phyloP scores from a whole-genome alignment of 2,797 vertebrate species.

The Anabacerthia variegaticeps region DNA sequence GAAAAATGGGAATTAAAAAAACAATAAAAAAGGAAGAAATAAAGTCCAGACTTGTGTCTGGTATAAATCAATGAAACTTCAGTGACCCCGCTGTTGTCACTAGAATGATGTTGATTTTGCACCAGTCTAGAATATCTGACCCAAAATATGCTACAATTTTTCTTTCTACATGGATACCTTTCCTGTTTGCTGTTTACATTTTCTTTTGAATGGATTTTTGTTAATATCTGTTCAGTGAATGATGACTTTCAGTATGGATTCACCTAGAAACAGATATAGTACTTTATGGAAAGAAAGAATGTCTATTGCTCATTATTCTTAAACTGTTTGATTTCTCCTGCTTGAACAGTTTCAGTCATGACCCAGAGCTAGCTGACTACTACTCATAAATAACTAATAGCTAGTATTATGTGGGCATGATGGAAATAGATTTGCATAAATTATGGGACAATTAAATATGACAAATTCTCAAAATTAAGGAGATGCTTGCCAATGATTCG shows the following conservation, averaged over 20 bases:
- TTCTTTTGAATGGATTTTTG: background rate
- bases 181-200: background rate
- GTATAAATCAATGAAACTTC: background rate
- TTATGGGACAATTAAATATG: background rate
- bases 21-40: background rate
- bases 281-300: background rate
- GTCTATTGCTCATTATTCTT: background rate
- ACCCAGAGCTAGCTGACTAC: background rate
- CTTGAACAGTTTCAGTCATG: background rate
- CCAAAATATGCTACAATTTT: background rate
- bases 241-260: background rate
- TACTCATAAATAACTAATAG: background rate
- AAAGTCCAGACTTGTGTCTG: background rate
- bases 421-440: constrained; percentile 27
- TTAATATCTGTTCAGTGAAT: background rate
- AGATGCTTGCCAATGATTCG: background rate
- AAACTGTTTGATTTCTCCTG: background rate
- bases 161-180: background rate
- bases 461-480: background rate
- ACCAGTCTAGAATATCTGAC: background rate
- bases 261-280: background rate
- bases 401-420: background rate
- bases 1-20: background rate
- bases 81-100: background rate
- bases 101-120: background rate